These are phyloP conservation scores for Platerodrilus igneus DNA, from an alignment of 2,888 invertebrate species.

Conservation along the genomic window DNA sequence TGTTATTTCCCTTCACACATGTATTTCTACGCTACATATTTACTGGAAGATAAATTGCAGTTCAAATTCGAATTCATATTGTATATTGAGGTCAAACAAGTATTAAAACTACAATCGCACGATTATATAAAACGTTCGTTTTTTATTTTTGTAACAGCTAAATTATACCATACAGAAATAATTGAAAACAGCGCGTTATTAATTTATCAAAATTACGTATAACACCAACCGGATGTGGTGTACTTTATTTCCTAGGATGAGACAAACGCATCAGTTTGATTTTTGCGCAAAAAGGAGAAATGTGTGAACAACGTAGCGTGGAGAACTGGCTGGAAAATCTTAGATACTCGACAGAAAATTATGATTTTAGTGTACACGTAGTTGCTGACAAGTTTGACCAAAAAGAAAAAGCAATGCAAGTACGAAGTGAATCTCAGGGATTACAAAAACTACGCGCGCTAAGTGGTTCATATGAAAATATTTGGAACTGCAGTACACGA, in stretches of 20 bases:
- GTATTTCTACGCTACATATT: too few relatives aligned
- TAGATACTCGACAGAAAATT: conserved; percentile 38
- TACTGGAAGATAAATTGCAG: too few relatives aligned
- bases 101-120: too few relatives aligned
- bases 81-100: too few relatives aligned
- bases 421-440: conserved; percentile 9
- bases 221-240: conserved; percentile 23
- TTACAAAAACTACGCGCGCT: conserved; percentile 6
- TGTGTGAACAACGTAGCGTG: conserved; percentile 32
- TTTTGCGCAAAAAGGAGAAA: conserved; percentile 11
- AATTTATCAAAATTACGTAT: conserved; percentile 22
- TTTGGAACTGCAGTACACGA: conserved; percentile 31
- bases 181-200: conserved; percentile 7
- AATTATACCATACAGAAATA: too few relatives aligned
- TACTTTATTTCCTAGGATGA: conserved; percentile 19
- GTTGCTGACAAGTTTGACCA: conserved; percentile 10
- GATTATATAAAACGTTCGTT: too few relatives aligned
- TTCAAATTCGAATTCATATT: too few relatives aligned
- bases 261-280: conserved; percentile 4
- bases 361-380: conserved; percentile 35
- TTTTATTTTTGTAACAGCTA: too few relatives aligned
- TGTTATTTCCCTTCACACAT: conserved; percentile 11
- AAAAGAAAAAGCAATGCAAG: conserved; percentile 1
- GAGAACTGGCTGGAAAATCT: conserved; percentile 40
- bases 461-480: conserved; percentile 29